phyloP scores from a whole-genome alignment of 1,140 invertebrate species.

The Psilanteris sp. region DNA sequence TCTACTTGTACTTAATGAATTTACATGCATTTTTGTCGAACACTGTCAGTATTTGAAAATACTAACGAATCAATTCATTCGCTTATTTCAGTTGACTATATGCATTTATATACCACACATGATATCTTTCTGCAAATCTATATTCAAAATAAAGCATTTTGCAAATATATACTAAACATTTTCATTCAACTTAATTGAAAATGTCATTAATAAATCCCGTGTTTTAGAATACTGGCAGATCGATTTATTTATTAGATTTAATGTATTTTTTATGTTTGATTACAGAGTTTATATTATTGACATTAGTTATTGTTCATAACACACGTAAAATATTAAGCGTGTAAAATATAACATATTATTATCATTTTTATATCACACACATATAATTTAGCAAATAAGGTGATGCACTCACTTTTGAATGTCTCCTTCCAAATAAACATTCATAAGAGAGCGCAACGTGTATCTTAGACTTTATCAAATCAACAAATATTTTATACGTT shows the following conservation, averaged over 20 bases:
- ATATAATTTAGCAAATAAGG: conserved; percentile 28
- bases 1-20: conserved; percentile 45
- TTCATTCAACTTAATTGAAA: neutral
- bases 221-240: conserved; percentile 13
- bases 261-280: conserved; percentile 30
- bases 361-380: conserved; percentile 44
- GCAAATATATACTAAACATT: conserved; percentile 3
- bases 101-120: neutral
- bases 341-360: conserved; percentile 34
- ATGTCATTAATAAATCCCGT: neutral
- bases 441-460: conserved; percentile 3
- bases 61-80: no score
- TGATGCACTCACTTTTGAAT: neutral
- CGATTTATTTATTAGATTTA: neutral
- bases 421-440: neutral
- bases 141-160: no score
- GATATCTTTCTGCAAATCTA: neutral
- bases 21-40: conserved; percentile 24
- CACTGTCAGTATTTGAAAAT: conserved; percentile 18
- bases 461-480: conserved; percentile 32
- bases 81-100: no score
- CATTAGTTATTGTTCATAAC: conserved; percentile 39
- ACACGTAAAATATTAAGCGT: conserved; percentile 35
- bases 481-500: conserved; percentile 6
- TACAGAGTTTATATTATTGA: conserved; percentile 40